Percentiles rank a stretch among this genome's conserved stretches.
These are phyloP conservation scores for Thumatha senex DNA, from an alignment of 2,888 invertebrate species.

Conservation along the genomic window DNA sequence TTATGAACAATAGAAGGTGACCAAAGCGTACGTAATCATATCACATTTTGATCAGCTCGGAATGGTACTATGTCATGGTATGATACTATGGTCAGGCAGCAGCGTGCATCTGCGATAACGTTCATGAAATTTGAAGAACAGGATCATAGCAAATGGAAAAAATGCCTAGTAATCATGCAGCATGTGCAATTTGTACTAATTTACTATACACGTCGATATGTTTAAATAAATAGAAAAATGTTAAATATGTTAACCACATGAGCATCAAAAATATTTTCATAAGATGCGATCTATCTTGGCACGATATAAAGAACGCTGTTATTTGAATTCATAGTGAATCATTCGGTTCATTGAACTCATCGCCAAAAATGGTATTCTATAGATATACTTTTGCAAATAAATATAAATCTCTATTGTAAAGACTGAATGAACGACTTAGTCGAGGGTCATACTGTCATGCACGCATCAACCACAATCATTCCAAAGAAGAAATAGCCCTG, in stretches of 20 bases:
- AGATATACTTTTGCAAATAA: constrained; percentile 55
- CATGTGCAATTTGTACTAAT: too few relatives aligned
- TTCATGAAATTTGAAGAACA: too few relatives aligned
- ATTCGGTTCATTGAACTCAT: constrained; percentile 58
- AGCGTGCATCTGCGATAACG: too few relatives aligned
- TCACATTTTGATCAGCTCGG: too few relatives aligned
- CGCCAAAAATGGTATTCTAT: constrained; percentile 52
- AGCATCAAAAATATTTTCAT: constrained; percentile 40
- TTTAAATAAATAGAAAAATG: too few relatives aligned
- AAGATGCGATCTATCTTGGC: constrained; percentile 44
- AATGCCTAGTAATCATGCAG: too few relatives aligned
- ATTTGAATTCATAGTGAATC: constrained; percentile 57
- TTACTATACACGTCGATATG: too few relatives aligned
- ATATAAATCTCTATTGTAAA: constrained; percentile 37
- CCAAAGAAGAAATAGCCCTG: constrained; percentile 70
- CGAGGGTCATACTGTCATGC: constrained; percentile 37
- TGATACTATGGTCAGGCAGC: too few relatives aligned
- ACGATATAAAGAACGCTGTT: constrained; percentile 32
- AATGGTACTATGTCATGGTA: too few relatives aligned
- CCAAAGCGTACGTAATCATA: too few relatives aligned
- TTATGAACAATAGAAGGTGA: too few relatives aligned
- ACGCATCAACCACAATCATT: constrained; percentile 44
- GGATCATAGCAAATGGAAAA: too few relatives aligned
- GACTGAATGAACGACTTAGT: constrained; percentile 58
- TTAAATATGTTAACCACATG: constrained; percentile 18